Evolutionary conservation across 2,888 invertebrate genomes (phyloP).

Genomic region (Synanthedon formicaeformis): DNA sequence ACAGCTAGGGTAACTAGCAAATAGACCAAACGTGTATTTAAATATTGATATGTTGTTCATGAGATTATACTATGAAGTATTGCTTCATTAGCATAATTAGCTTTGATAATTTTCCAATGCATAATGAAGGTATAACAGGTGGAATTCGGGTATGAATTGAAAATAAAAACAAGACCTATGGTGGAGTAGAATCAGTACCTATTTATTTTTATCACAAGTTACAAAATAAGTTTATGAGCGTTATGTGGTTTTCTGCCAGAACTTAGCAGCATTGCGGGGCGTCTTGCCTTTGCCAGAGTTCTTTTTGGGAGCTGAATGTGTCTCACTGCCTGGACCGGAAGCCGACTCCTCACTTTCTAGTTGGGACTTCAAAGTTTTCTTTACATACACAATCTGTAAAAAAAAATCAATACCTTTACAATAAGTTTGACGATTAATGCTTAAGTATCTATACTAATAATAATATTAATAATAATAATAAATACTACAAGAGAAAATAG

Average conservation of each 20-base stretch:
- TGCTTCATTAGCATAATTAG: no score
- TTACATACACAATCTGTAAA: constrained; percentile 83
- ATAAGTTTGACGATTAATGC: background rate
- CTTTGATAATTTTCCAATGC: no score
- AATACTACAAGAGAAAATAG: no score
- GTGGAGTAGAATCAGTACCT: constrained; percentile 2
- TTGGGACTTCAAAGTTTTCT: constrained; percentile 88
- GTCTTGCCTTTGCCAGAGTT: constrained; percentile 81
- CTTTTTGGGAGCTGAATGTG: constrained; percentile 74
- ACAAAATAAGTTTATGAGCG: constrained; percentile 3
- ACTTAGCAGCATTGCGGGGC: constrained; percentile 75
- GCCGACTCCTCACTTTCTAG: constrained; percentile 89
- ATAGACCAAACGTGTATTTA: no score
- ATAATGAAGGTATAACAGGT: no score
- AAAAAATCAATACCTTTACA: background rate
- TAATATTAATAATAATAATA: no score
- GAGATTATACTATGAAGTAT: no score
- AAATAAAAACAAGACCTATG: background rate
- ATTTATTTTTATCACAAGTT: constrained; percentile 1
- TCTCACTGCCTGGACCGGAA: constrained; percentile 73
- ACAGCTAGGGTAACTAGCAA: no score
- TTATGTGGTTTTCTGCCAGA: constrained; percentile 74
- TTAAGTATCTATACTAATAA: no score
- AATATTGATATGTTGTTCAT: no score
- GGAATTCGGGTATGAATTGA: no score